Conservation (phyloP, 2,797 vertebrate genomes). For the Paramormyrops hopkinsi region DNA sequence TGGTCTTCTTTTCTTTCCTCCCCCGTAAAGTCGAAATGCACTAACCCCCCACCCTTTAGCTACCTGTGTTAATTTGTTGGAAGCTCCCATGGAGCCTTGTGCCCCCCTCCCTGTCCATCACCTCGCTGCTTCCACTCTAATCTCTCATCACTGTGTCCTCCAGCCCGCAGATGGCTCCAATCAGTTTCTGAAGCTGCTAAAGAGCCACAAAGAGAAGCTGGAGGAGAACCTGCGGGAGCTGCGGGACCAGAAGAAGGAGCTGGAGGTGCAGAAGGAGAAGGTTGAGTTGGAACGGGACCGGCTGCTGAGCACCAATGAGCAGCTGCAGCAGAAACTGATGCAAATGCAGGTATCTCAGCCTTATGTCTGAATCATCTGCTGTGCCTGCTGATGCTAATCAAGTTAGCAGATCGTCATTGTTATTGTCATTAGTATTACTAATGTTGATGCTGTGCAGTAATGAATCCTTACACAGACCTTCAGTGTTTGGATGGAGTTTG, state of each 20-base stretch:
- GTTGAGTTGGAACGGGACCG: constrained; percentile 51
- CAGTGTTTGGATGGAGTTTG: background rate
- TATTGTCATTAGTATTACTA: background rate
- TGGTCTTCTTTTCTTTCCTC: background rate
- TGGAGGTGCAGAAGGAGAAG: constrained; percentile 57
- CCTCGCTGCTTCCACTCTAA: background rate
- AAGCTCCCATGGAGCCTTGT: background rate
- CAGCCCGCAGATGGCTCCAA: constrained; percentile 59
- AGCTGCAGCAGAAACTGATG: constrained; percentile 50
- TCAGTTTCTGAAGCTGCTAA: constrained; percentile 60
- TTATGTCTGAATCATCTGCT: background rate
- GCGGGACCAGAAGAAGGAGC: constrained; percentile 58
- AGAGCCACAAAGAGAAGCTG: constrained; percentile 63
- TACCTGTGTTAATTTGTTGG: background rate
- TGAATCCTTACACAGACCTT: background rate
- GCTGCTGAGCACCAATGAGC: constrained; percentile 52
- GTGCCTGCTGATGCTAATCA: background rate
- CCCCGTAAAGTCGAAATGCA: background rate
- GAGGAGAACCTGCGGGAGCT: constrained; percentile 61
- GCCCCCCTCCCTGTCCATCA: background rate
- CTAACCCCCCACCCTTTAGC: background rate
- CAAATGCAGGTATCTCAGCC: constrained; percentile 49
- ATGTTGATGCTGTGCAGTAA: background rate
- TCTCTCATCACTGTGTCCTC: background rate
- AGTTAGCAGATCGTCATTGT: background rate